Percentiles rank a stretch among this genome's conserved stretches.
These are phyloP conservation scores for Ibycter americanus DNA, from an alignment of 2,797 vertebrate genomes.

Conservation along the genomic window DNA sequence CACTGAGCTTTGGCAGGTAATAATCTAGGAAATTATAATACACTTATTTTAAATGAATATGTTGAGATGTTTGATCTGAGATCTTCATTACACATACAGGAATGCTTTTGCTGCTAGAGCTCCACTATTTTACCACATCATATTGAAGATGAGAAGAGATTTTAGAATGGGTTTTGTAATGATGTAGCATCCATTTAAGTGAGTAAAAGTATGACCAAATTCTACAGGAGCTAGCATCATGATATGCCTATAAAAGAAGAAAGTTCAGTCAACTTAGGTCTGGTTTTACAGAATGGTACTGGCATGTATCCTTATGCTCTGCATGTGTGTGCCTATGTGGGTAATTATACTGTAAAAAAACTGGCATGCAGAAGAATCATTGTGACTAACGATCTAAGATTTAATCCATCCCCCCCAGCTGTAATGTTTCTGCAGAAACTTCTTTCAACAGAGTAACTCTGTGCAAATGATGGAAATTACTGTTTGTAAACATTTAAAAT, in stretches of 20 bases:
- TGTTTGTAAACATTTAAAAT: neutral
- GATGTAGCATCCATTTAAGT: neutral
- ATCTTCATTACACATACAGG: conserved; percentile 16
- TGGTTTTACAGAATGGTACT: neutral
- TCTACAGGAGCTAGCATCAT: neutral
- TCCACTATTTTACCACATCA: neutral
- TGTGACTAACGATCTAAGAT: neutral
- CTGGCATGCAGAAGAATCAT: neutral
- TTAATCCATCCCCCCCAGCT: neutral
- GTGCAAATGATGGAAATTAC: neutral
- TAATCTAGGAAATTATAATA: conserved; percentile 62
- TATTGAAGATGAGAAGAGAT: neutral
- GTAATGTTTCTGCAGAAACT: neutral
- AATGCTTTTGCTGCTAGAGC: neutral
- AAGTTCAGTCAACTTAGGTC: neutral
- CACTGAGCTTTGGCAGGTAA: conserved; percentile 67
- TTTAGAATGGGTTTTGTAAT: neutral
- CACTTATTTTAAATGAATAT: conserved; percentile 31
- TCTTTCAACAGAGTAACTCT: neutral
- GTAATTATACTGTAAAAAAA: neutral
- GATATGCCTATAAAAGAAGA: neutral
- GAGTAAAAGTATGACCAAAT: neutral
- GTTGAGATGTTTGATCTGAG: conserved; percentile 29
- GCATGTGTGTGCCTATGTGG: neutral
- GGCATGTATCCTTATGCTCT: neutral